Percentiles rank a stretch among this genome's conserved stretches.
These are phyloP conservation scores for Trichonephila inaurata DNA, from an alignment of 1,140 invertebrate genomes.

Conservation along the genomic window DNA sequence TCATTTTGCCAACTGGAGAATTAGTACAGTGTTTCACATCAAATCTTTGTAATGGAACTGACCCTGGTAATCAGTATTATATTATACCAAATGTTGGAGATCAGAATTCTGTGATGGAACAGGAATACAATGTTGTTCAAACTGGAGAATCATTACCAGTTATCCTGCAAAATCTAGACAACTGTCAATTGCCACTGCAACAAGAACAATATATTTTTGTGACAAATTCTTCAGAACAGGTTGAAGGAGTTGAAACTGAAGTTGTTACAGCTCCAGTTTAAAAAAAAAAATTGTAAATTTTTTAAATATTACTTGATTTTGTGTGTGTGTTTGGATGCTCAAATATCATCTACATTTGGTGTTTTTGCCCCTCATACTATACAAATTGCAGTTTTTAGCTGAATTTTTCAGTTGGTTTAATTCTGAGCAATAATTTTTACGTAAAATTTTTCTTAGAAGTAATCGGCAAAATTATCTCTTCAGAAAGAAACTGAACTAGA, in stretches of 20 bases:
- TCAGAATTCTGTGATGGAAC: slow-evolving; percentile 12
- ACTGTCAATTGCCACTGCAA: slow-evolving; percentile 53
- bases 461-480: too few relatives aligned
- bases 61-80: slow-evolving; percentile 48
- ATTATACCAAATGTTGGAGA: slow-evolving; percentile 67
- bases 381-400: too few relatives aligned
- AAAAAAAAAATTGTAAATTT: neutral
- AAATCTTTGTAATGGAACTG: slow-evolving; percentile 50
- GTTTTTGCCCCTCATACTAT: too few relatives aligned
- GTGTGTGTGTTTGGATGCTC: too few relatives aligned
- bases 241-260: slow-evolving; percentile 67
- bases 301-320: neutral
- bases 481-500: too few relatives aligned
- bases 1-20: slow-evolving; percentile 67
- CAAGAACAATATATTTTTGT: slow-evolving; percentile 68
- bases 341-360: neutral
- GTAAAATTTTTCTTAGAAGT: too few relatives aligned
- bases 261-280: slow-evolving; percentile 45
- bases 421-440: too few relatives aligned
- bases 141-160: slow-evolving; percentile 45
- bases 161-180: slow-evolving; percentile 68
- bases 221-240: slow-evolving; percentile 67
- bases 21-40: slow-evolving; percentile 65
- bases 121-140: slow-evolving; percentile 72
- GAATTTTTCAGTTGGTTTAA: too few relatives aligned